Percentiles rank a stretch among this genome's conserved stretches.
phyloP scores from a whole-genome alignment of 2,113 vertebrate genomes.

The Perccottus glenii region DNA sequence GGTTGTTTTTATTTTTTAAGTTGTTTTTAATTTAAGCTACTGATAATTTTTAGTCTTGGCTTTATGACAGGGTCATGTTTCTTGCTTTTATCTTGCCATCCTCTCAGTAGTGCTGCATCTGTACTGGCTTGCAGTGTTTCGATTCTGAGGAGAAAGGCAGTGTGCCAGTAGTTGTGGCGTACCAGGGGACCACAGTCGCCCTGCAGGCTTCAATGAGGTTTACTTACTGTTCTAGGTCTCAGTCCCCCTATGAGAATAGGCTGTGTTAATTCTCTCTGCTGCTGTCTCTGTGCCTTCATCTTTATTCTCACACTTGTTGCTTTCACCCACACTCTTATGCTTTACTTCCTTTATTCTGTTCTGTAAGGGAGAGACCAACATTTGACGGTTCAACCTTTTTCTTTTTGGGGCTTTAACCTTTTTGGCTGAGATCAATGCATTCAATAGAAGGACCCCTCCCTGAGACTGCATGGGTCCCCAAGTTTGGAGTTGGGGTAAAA shows the following conservation, averaged over 20 bases:
- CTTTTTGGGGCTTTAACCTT: background rate
- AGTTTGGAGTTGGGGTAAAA: too few species aligned
- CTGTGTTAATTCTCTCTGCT: conserved; percentile 60
- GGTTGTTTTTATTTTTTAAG: too few species aligned
- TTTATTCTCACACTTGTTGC: conserved; percentile 13
- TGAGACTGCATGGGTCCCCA: too few species aligned
- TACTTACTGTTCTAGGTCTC: conserved; percentile 74
- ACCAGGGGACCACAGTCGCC: conserved; percentile 62
- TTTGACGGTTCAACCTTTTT: background rate
- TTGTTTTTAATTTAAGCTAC: too few species aligned
- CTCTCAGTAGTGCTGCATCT: conserved; percentile 2
- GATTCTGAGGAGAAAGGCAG: conserved; percentile 37
- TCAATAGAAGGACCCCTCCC: too few species aligned
- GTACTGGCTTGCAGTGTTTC: conserved; percentile 20
- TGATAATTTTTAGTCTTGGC: background rate
- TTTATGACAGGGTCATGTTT: background rate
- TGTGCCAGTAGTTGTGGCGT: conserved; percentile 41
- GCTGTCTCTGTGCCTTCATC: conserved; percentile 24
- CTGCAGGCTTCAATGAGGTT: conserved; percentile 63
- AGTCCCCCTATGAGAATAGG: conserved; percentile 54
- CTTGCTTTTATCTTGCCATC: conserved; percentile 36
- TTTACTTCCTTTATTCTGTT: background rate
- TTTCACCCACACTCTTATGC: background rate
- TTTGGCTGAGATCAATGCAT: too few species aligned
- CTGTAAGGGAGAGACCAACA: background rate